These are phyloP conservation scores for Hypothenemus hampei DNA, from an alignment of 1,140 invertebrate genomes.

Conservation along the genomic window DNA sequence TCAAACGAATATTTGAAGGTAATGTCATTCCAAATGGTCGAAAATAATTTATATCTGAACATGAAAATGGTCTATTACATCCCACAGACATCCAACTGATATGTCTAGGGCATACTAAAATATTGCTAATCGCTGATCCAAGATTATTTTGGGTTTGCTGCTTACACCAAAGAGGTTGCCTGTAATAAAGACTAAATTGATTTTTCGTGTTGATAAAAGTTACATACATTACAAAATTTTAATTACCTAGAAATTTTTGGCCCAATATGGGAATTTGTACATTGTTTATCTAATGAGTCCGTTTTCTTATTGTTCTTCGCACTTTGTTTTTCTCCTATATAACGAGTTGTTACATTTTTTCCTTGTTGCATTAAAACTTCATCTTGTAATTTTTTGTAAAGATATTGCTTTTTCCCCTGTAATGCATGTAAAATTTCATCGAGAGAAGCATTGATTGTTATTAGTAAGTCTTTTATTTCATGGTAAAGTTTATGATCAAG, in stretches of 20 bases:
- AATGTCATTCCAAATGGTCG: slow-evolving; percentile 3
- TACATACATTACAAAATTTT: not conserved
- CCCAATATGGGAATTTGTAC: not conserved
- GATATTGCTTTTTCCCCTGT: slow-evolving; percentile 11
- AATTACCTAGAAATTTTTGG: slow-evolving; percentile 13
- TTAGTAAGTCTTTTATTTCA: slow-evolving; percentile 10
- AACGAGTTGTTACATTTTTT: not conserved
- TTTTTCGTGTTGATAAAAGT: slow-evolving; percentile 2
- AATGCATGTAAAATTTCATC: slow-evolving; percentile 3
- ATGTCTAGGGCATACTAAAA: not conserved
- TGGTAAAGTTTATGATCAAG: not conserved
- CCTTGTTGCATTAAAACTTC: not conserved
- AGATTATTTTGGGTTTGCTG: slow-evolving; percentile 1
- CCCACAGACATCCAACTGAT: too few relatives aligned
- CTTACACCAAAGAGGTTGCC: slow-evolving; percentile 3
- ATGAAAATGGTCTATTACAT: slow-evolving; percentile 2
- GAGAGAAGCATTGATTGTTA: not conserved
- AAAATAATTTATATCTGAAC: slow-evolving; percentile 15
- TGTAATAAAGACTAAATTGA: slow-evolving; percentile 13
- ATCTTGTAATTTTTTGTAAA: slow-evolving; percentile 11
- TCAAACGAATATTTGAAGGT: too few relatives aligned
- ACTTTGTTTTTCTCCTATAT: not conserved
- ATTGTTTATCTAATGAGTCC: not conserved
- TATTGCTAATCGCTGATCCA: not conserved
- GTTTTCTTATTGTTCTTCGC: slow-evolving; percentile 3